phyloP scores from a whole-genome alignment of 2,888 invertebrate species.

The Azorinus chamasolen region DNA sequence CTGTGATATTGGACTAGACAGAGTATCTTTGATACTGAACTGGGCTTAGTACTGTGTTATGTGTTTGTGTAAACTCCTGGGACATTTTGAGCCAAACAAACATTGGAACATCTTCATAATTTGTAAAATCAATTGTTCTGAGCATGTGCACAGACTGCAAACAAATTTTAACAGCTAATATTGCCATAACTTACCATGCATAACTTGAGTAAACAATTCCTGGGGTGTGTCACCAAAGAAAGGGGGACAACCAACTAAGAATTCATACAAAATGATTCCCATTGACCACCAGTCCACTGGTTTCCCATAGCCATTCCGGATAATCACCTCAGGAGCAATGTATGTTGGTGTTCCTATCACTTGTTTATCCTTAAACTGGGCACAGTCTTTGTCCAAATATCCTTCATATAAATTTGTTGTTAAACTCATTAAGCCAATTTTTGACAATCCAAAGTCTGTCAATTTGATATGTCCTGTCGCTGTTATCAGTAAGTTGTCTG shows the following conservation, averaged over 20 bases:
- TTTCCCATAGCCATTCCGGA: constrained; percentile 97
- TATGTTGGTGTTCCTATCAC: constrained; percentile 99
- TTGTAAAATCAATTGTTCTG: too few relatives aligned
- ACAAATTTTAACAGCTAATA: too few relatives aligned
- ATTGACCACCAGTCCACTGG: constrained; percentile 99
- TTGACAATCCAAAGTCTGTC: constrained; percentile 98
- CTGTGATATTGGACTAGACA: too few relatives aligned
- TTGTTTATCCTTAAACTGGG: constrained; percentile 99
- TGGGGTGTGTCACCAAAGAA: constrained; percentile 99
- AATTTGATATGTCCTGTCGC: constrained; percentile 99
- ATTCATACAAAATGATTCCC: constrained; percentile 89
- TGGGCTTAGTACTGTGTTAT: too few relatives aligned
- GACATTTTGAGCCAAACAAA: too few relatives aligned
- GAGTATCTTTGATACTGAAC: too few relatives aligned
- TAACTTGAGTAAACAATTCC: constrained; percentile 99
- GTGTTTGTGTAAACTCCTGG: too few relatives aligned
- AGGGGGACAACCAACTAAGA: constrained; percentile 92
- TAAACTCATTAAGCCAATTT: constrained; percentile 99
- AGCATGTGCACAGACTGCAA: too few relatives aligned
- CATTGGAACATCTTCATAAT: too few relatives aligned
- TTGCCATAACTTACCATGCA: too few relatives aligned
- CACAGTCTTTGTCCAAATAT: constrained; percentile 97
- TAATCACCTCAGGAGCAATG: constrained; percentile 99
- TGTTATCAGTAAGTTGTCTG: constrained; percentile 99
- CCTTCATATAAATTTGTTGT: constrained; percentile 99